A percentile compares a stretch with the other conserved stretches of the same genome.
Conservation (phyloP, 2,888 invertebrate species). For the Bombylius major region DNA sequence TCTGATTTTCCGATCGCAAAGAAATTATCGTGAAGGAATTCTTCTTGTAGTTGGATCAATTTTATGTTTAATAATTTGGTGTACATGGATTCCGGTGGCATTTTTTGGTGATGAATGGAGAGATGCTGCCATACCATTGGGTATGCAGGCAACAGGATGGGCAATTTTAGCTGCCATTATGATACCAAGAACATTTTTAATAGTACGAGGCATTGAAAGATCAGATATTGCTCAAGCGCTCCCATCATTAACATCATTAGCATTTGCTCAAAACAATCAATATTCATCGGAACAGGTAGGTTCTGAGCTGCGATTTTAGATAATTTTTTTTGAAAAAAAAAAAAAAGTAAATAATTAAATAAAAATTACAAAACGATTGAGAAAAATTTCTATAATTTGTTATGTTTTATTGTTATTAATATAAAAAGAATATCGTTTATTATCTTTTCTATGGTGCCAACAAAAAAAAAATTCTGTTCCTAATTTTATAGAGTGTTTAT, state of each 20-base stretch:
- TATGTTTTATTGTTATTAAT: not conserved
- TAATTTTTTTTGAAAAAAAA: too few species aligned
- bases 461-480: not conserved
- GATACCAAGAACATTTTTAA: slow-evolving; percentile 55
- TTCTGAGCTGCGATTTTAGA: not conserved
- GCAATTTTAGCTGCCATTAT: slow-evolving; percentile 49
- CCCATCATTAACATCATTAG: slow-evolving; percentile 38
- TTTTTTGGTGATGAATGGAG: slow-evolving; percentile 41
- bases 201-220: slow-evolving; percentile 48
- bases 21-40: slow-evolving; percentile 56
- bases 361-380: not conserved
- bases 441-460: too few species aligned
- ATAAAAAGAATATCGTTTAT: not conserved
- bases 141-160: slow-evolving; percentile 49
- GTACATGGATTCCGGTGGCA: slow-evolving; percentile 45
- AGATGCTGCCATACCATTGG: slow-evolving; percentile 48
- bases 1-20: slow-evolving; percentile 47
- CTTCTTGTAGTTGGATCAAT: slow-evolving; percentile 43
- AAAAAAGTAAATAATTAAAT: too few species aligned
- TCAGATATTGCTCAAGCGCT: slow-evolving; percentile 45
- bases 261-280: slow-evolving; percentile 37
- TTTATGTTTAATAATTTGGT: slow-evolving; percentile 45
- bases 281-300: slow-evolving; percentile 34
- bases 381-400: not conserved
- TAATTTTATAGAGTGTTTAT: slow-evolving; percentile 39